Evolutionary conservation across 2,888 invertebrate genomes (phyloP).

Genomic region (Andrena haemorrhoa): DNA sequence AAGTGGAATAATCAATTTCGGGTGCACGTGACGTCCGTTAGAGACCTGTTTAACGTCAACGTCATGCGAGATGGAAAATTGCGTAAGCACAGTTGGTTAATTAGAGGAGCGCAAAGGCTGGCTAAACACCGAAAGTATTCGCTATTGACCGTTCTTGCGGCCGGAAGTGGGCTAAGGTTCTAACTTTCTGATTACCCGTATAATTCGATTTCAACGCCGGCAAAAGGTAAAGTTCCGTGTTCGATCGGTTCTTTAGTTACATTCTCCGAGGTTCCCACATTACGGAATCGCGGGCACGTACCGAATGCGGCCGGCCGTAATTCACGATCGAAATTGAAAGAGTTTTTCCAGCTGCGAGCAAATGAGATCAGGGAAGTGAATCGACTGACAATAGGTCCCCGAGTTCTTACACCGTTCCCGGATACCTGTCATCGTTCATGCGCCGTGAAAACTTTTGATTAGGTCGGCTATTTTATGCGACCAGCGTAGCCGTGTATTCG

Average conservation of each 20-base stretch:
- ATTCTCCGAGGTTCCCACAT: slow-evolving; percentile 26
- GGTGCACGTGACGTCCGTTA: too few relatives aligned
- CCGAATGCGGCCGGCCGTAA: slow-evolving; percentile 46
- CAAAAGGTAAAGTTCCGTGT: slow-evolving; percentile 35
- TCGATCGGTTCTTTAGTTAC: slow-evolving; percentile 49
- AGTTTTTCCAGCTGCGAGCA: slow-evolving; percentile 56
- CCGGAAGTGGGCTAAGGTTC: slow-evolving; percentile 23
- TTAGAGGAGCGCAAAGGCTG: neutral
- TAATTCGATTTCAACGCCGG: slow-evolving; percentile 58
- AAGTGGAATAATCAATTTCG: too few relatives aligned
- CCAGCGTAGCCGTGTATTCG: neutral
- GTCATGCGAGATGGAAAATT: neutral
- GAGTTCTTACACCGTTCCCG: slow-evolving; percentile 28
- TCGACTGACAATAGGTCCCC: slow-evolving; percentile 52
- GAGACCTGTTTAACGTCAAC: too few relatives aligned
- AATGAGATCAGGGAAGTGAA: slow-evolving; percentile 52
- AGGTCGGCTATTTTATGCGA: slow-evolving; percentile 20
- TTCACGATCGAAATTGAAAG: slow-evolving; percentile 65
- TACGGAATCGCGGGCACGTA: slow-evolving; percentile 42
- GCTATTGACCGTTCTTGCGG: neutral
- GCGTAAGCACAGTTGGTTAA: neutral
- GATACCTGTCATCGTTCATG: slow-evolving; percentile 17
- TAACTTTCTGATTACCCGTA: slow-evolving; percentile 58
- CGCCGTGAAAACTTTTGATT: slow-evolving; percentile 46
- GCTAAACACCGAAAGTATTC: neutral